A percentile compares a stretch with the other conserved stretches of the same genome.
Conservation (phyloP, 2,797 vertebrate species). For the Pantherophis vulpinus region DNA sequence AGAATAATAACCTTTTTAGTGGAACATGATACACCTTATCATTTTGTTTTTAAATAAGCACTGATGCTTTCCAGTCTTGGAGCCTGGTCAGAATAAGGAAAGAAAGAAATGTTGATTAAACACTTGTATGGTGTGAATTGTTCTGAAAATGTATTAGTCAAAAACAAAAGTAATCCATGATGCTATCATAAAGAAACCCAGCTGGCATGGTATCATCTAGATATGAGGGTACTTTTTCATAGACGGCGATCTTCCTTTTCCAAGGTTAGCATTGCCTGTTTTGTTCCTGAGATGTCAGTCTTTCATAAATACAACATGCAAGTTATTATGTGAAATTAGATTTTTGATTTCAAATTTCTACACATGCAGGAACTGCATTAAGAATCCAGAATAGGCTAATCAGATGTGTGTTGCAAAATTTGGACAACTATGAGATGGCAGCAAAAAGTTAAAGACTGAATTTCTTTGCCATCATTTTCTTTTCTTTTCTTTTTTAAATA, state of each 20-base stretch:
- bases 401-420: not conserved
- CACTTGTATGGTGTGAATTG: not conserved
- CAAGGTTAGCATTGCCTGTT: conserved; percentile 13
- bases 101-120: not conserved
- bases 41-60: not conserved
- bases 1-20: not conserved
- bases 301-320: not conserved
- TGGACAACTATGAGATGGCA: not conserved
- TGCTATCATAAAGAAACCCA: conserved; percentile 6
- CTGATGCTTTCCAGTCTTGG: conserved; percentile 7
- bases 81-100: conserved; percentile 11
- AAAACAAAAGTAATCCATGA: not conserved
- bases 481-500: no score
- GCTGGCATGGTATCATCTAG: conserved; percentile 5
- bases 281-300: not conserved
- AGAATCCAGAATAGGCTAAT: not conserved
- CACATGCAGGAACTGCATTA: not conserved
- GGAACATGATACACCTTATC: not conserved
- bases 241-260: not conserved
- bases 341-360: not conserved
- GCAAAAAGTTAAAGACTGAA: not conserved
- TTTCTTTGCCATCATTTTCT: not conserved
- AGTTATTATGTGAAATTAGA: not conserved
- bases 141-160: not conserved
- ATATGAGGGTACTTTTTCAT: not conserved